A percentile compares a stretch with the other conserved stretches of the same genome.
Conservation (phyloP, 2,113 vertebrate species). For the Melanostigma gelatinosum region DNA sequence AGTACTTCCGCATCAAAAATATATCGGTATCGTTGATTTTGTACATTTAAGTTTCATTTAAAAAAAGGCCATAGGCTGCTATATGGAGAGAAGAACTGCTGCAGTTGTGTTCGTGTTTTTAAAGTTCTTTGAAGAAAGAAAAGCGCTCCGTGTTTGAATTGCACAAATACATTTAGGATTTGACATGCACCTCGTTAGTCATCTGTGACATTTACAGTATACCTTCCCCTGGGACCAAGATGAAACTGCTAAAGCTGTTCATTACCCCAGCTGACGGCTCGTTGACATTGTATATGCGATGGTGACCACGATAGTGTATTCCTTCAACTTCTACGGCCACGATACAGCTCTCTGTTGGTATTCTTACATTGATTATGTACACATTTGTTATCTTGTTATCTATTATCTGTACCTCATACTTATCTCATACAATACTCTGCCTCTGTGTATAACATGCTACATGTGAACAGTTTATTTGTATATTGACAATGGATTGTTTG, state of each 20-base stretch:
- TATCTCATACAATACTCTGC: conserved; percentile 57
- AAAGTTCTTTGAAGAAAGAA: conserved; percentile 2
- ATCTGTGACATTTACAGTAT: conserved; percentile 43
- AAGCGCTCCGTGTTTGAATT: conserved; percentile 23
- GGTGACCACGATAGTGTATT: conserved; percentile 19
- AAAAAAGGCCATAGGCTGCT: conserved; percentile 22
- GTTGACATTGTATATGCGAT: conserved; percentile 41
- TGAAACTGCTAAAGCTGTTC: neutral
- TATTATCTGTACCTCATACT: conserved; percentile 66
- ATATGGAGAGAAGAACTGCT: conserved; percentile 29
- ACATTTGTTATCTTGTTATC: conserved; percentile 40
- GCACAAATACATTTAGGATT: conserved; percentile 22
- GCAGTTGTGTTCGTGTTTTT: neutral
- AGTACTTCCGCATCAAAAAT: conserved; percentile 41
- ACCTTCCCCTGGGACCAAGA: conserved; percentile 20
- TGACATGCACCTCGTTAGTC: neutral
- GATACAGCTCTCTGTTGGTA: conserved; percentile 37
- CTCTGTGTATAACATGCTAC: conserved; percentile 64
- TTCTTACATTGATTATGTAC: conserved; percentile 36
- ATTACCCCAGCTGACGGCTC: conserved; percentile 15
- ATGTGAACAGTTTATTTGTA: conserved; percentile 68
- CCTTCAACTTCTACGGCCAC: conserved; percentile 5
- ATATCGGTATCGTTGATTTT: neutral
- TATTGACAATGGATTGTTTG: conserved; percentile 61
- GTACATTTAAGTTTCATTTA: conserved; percentile 4